phyloP scores from a whole-genome alignment of 2,113 vertebrate genomes.

The Neodon shergylaensis region DNA sequence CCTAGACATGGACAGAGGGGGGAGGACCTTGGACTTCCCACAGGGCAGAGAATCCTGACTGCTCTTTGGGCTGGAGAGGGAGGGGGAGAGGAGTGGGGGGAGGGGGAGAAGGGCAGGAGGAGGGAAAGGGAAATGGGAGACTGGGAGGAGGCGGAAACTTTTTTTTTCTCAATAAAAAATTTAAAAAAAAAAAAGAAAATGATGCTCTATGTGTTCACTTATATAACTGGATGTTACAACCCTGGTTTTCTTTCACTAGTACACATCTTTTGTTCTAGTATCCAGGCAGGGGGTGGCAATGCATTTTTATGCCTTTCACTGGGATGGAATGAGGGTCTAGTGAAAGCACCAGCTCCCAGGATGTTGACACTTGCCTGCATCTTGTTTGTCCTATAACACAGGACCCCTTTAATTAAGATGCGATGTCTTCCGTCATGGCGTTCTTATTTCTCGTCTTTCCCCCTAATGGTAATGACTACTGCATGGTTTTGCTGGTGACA shows the following conservation, averaged over 20 bases:
- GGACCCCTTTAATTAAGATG: not conserved
- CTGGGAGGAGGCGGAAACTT: no score
- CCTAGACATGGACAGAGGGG: no score
- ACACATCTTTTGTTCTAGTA: slow-evolving; percentile 67
- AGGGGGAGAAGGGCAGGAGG: no score
- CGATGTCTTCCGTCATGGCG: not conserved
- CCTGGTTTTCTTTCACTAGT: slow-evolving; percentile 60
- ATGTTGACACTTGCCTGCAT: not conserved
- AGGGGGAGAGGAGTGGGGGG: no score
- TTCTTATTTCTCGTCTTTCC: not conserved
- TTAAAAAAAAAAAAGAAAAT: no score
- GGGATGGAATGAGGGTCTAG: slow-evolving; percentile 11
- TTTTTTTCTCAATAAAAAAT: no score
- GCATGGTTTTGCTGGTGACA: not conserved
- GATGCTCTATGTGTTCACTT: slow-evolving; percentile 77
- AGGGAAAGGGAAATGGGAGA: no score
- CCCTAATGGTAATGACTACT: not conserved
- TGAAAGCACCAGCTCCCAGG: not conserved
- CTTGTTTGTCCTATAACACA: accelerated
- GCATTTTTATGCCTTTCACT: accelerated
- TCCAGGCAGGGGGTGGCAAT: accelerated
- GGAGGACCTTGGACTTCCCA: no score
- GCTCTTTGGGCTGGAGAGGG: no score
- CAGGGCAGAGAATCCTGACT: no score
- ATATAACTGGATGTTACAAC: slow-evolving; percentile 67